Evolutionary conservation across 2,888 invertebrate species (phyloP), one percentile per base, ranked within the genome.

Genomic region (Ophioninae sp.): DNA sequence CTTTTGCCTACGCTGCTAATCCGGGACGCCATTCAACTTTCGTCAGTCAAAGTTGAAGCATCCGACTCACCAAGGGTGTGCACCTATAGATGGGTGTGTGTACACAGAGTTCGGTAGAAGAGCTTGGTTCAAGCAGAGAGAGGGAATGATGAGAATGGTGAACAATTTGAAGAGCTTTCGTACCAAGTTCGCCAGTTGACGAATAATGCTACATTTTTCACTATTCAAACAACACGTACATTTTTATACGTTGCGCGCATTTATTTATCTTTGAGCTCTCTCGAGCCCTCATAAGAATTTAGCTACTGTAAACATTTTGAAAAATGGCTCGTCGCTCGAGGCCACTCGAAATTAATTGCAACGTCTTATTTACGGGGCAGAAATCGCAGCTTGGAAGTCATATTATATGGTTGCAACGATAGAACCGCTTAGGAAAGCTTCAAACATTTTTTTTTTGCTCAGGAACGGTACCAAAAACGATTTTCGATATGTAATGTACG

Each of bases 1-100:
- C 69, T 59, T 76, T 57, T 77, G 62, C 65, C 41, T 41, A 39
- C 41, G 65, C 59, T 72, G 81, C 65, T 83, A 70, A 80, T 80
- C 61, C 59, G 68, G 67, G 68, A 67, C 72, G 76, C 72, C 37
- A 59, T 83, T 83, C 72, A 73, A 77, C 76, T 80, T 83, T 80
- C 68, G 68, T 41, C 68, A 59, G 62, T 80, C 72, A 59, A 73
- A 83, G 73, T 80, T 76, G 23, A 76, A 76, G 62, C 41, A 64
- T 41, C 50, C 56, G 21, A 2, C 57, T 56, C 70, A 70, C 70
- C 37, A 57, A 39, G 41, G 37, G n/a, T 56, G 56, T 37, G 56
- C 23, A 17, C 20, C 7, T 37, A 57, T 50, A 75, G 13, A 65
- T 7, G 56, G 23, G 44, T 50, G 30, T n/a, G 23, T 61, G 17